Evolutionary conservation across 30 jellyfish, hydroid and myxozoan genomes (phyloP).

Genomic region (Sanderia malayensis): DNA sequence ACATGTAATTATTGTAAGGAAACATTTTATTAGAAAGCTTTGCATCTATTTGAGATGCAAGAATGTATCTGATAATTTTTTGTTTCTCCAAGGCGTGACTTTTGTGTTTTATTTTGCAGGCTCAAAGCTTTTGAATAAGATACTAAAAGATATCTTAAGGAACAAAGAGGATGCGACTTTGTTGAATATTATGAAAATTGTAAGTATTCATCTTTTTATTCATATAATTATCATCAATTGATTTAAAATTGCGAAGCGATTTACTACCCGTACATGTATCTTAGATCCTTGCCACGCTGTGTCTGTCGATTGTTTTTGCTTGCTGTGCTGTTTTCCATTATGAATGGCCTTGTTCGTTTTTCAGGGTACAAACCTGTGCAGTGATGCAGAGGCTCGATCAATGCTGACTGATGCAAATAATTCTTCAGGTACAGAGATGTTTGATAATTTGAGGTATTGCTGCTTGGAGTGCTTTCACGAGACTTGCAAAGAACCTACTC

Average conservation of each 20-base stretch:
- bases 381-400: conserved; percentile 22
- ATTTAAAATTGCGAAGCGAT: background rate
- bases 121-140: too few species aligned
- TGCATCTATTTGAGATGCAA: too few species aligned
- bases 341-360: background rate
- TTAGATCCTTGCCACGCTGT: too few species aligned
- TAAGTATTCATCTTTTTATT: background rate
- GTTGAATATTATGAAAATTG: background rate
- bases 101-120: too few species aligned
- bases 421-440: background rate
- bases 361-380: conserved; percentile 41
- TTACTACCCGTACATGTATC: too few species aligned
- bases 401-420: background rate
- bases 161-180: background rate
- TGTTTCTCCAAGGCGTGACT: too few species aligned
- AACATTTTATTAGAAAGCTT: too few species aligned
- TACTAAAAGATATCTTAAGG: too few species aligned
- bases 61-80: too few species aligned
- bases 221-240: background rate
- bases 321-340: background rate
- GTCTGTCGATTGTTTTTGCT: too few species aligned
- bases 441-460: background rate
- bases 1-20: too few species aligned
- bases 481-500: background rate
- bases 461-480: conserved; percentile 27